Evolutionary conservation across 2,797 vertebrate species (phyloP).

Genomic region (Glyptemys insculpta): DNA sequence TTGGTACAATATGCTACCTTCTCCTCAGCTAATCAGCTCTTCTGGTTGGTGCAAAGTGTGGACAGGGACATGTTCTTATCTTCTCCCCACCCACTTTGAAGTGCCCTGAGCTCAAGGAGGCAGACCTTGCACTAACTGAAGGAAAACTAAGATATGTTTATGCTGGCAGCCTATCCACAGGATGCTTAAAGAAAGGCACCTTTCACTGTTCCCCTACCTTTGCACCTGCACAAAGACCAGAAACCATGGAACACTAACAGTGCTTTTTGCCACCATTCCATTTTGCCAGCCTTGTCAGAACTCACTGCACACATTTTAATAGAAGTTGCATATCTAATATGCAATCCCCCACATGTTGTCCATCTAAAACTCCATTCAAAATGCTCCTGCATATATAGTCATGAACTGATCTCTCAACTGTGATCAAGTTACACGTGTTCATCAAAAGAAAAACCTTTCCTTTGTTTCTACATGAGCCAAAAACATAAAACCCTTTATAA

Average conservation of each 20-base stretch:
- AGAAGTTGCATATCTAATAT: not conserved
- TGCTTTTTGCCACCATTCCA: not conserved
- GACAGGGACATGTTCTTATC: not conserved
- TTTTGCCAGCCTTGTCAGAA: not conserved
- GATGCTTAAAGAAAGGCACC: not conserved
- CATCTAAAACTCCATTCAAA: not conserved
- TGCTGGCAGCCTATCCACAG: not conserved
- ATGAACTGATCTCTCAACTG: not conserved
- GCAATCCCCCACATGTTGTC: not conserved
- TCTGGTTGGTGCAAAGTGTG: not conserved
- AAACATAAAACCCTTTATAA: not conserved
- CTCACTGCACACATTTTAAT: not conserved
- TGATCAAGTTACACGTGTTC: not conserved
- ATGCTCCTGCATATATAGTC: not conserved
- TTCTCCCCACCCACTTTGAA: not conserved
- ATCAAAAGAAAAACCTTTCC: not conserved
- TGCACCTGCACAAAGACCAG: not conserved
- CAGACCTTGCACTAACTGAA: not conserved
- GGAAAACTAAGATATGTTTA: not conserved
- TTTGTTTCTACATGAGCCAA: not conserved
- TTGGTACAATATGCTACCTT: not conserved
- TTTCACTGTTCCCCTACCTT: too few species aligned
- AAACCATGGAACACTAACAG: not conserved
- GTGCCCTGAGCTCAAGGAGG: not conserved
- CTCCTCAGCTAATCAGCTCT: not conserved